Evolutionary conservation across 2,888 invertebrate genomes (phyloP), one percentile per base, ranked within the genome.

Genomic region (Leptopilina drosophilae): DNA sequence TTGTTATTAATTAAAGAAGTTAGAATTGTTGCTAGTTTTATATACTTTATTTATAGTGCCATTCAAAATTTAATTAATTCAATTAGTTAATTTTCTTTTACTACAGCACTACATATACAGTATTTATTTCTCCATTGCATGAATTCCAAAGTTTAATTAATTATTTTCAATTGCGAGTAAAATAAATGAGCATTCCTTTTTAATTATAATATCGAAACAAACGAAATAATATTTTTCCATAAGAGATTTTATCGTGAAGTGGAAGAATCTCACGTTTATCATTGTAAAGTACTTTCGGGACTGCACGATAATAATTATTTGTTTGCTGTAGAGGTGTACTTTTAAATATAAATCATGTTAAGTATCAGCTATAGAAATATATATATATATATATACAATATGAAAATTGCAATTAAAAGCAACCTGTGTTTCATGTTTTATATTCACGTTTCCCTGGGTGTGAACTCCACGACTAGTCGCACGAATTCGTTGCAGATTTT

Each of bases 371-470:
- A 20, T 20, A 5, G 33, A 33, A 33, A 33, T 33, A 33, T 5
- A 33, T 33, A 5, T 33, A 33, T 33, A 33, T 33, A 33, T n/a
- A 42, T 42, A 42, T 5, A 42, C 8, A 42, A 26, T 26, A 56
- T 56, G 73, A 56, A 73, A 73, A 40, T 56, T 73, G 56, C 73
- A 73, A 73, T 73, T 73, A 56, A 49, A 73, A 59, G n/a, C n/a
- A 73, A 11, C 42, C 56, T 56, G 20, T 49, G 20, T 12, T 20
- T 67, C 49, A 7, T 20, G 46, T 15, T 46, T 33, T 67, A 67
- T 67, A 49, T 49, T 20, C 7, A 15, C 8, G 33, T 14, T 49
- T 33, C 26, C 73, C 33, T 9, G 33, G 64, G 73, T 59, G 53
- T 73, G 53, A 73, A 56, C 53, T 33, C 33, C 73, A 53, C 56